Percentiles rank a stretch among this genome's conserved stretches.
These are phyloP conservation scores for Rhopilema esculentum DNA, from an alignment of 30 jellyfish, hydroid and myxozoan species.

Conservation along the genomic window DNA sequence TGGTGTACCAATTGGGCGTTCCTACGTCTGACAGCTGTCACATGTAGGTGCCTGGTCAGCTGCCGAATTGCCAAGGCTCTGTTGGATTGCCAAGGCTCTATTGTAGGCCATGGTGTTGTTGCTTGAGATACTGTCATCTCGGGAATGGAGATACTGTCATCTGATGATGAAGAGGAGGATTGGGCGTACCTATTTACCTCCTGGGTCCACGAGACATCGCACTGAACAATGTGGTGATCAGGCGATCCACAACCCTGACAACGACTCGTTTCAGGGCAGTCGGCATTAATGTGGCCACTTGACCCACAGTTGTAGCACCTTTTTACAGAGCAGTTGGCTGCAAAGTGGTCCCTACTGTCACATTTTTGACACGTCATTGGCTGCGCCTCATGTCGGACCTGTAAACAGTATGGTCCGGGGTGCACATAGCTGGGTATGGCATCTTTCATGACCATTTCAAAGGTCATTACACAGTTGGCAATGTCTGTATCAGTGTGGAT, in stretches of 20 bases:
- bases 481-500: neutral
- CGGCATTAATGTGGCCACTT: neutral
- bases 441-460: neutral
- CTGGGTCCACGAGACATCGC: too few relatives aligned
- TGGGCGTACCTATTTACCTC: too few relatives aligned
- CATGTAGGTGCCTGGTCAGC: too few relatives aligned
- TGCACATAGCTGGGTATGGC: conserved; percentile 1
- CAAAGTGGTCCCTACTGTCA: neutral
- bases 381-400: conserved; percentile 3
- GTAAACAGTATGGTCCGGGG: neutral
- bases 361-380: neutral
- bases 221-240: too few relatives aligned
- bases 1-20: neutral
- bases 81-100: too few relatives aligned
- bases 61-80: too few relatives aligned
- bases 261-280: neutral
- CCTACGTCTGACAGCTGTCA: too few relatives aligned
- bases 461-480: neutral
- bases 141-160: too few relatives aligned
- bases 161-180: too few relatives aligned
- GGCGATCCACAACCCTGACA: neutral
- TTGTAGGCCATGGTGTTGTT: too few relatives aligned
- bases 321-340: conserved; percentile 8
- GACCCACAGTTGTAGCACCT: conserved; percentile 12
- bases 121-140: too few relatives aligned